These are phyloP conservation scores for Phengaris alcon DNA, from an alignment of 2,888 invertebrate genomes.

Conservation along the genomic window DNA sequence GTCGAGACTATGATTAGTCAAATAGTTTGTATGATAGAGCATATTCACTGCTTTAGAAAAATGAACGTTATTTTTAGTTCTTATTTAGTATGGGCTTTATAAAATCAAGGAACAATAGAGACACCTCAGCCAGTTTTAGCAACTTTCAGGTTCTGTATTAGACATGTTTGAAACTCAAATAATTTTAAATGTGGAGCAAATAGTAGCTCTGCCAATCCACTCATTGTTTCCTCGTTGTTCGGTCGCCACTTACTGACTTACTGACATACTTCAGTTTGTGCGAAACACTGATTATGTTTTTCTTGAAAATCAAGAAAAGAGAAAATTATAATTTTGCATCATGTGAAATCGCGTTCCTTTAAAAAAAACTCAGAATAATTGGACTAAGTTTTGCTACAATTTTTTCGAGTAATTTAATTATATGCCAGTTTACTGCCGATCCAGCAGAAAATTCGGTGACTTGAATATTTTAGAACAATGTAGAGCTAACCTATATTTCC, in stretches of 20 bases:
- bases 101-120: neutral
- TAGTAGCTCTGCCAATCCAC: neutral
- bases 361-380: no score
- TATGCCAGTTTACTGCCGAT: neutral
- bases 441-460: neutral
- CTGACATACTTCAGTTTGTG: neutral
- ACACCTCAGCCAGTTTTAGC: neutral
- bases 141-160: neutral
- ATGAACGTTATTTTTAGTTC: no score
- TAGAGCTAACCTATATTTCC: neutral
- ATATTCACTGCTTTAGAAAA: no score
- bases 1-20: neutral
- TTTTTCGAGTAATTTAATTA: neutral
- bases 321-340: neutral
- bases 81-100: neutral
- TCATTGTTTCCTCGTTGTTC: slow-evolving; percentile 6
- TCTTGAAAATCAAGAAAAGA: neutral
- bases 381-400: neutral
- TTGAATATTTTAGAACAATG: neutral
- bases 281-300: neutral
- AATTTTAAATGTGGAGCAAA: neutral
- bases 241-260: neutral
- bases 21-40: neutral
- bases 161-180: no score
- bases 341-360: neutral